Base-by-base conservation (phyloP, 2,888 invertebrate genomes). In the Cheiracanthium punctorium region DNA sequence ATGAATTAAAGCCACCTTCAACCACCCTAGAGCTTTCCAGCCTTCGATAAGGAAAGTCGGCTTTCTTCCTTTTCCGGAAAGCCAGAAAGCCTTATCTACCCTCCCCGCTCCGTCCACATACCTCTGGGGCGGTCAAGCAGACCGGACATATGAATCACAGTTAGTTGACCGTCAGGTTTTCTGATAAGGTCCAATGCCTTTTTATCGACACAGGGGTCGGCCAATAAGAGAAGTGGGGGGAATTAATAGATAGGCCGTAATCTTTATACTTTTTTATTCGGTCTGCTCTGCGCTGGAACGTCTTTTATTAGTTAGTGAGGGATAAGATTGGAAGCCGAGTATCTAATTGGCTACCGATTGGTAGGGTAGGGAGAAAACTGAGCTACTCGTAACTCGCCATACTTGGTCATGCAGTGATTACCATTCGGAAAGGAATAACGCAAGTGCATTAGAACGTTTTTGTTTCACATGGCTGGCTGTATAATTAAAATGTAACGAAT, bases 321-420 rank as follows among this genome's bases (percentile, higher is more conserved):
- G 84, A 85, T 85, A 85, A 85, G 84, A 85, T 85, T 85, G 84
- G 79, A 79, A 85, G 84, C 84, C 84, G 84, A 85, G 84, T 85
- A 85, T 85, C 84, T 85, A 85, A 85, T 85, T 85, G 84, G 84
- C 73, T 73, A 73, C 84, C 84, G 84, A 85, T 85, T 85, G 84
- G 84, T 74, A 74, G 33, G 67, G 33, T 1, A 14, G 48, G 24
- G 17, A 24, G 58, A 20, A 43, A 0, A 64, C 67, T 30, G 69
- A 20, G 69, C 30, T 17, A 10, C 24, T 7, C 7, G 0, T 10
- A 0, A 14, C 4, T 1, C 37, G 74, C 84, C 84, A 85, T 85
- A 14, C 67, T 79, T 85, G 84, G 82, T 71, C 82, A 58, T 58
- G 24, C 8, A n/a, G n/a, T n/a, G n/a, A n/a, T n/a, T n/a, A n/a